Percentiles rank a stretch among this genome's conserved stretches.
These are phyloP conservation scores for Drosophila parvula DNA, from an alignment of 1,140 invertebrate species.

Conservation along the genomic window DNA sequence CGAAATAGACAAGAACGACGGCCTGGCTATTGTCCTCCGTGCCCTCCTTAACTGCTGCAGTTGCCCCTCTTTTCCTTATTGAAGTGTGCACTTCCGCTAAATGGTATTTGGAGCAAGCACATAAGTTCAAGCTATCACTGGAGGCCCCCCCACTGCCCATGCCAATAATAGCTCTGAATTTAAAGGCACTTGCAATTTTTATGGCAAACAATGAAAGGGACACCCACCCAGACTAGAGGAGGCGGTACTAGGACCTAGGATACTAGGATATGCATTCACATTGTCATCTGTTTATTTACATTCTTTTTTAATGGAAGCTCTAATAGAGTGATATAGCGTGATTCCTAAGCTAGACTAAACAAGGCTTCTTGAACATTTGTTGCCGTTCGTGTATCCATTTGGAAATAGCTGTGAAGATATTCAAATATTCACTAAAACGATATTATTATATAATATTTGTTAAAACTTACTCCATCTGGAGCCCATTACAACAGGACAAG, in stretches of 20 bases:
- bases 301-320: constrained; percentile 4
- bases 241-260: constrained; percentile 12
- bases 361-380: constrained; percentile 35
- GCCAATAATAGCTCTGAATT: constrained; percentile 46
- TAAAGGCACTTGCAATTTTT: constrained; percentile 75
- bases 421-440: background rate
- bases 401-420: constrained; percentile 35
- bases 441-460: background rate
- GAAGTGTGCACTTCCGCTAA: constrained; percentile 77
- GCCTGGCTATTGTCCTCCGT: constrained; percentile 53
- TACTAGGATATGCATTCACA: constrained; percentile 1
- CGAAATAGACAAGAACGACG: constrained; percentile 42
- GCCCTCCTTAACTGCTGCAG: constrained; percentile 43
- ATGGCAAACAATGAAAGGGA: constrained; percentile 57
- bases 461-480: constrained; percentile 49
- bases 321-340: constrained; percentile 19
- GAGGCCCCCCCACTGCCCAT: background rate
- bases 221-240: constrained; percentile 3
- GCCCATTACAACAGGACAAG: constrained; percentile 52
- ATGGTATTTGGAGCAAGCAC: constrained; percentile 78
- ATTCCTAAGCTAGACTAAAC: constrained; percentile 30
- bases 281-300: constrained; percentile 52
- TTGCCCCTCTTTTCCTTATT: constrained; percentile 61
- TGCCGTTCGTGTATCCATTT: constrained; percentile 40
- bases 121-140: constrained; percentile 51